Conservation (phyloP, 2,888 invertebrate genomes). For the Thysanoteuthis rhombus region DNA sequence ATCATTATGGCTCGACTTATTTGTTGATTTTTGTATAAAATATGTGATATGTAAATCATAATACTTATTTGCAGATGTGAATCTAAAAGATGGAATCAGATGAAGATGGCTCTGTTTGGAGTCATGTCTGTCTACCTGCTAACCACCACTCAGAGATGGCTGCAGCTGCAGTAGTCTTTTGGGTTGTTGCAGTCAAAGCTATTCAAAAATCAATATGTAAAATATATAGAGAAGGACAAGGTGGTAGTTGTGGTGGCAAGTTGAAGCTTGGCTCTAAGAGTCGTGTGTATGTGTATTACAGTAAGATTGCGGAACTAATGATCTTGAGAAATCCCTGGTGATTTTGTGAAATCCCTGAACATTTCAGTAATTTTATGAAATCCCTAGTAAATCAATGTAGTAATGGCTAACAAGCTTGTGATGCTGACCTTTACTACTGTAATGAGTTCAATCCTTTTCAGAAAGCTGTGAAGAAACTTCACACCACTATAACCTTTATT, state of each 20-base stretch:
- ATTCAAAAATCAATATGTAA: not conserved
- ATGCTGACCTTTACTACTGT: too few species aligned
- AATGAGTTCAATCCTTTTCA: too few species aligned
- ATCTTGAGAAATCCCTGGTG: too few species aligned
- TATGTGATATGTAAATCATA: too few species aligned
- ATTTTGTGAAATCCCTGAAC: too few species aligned
- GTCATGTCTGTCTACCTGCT: not conserved
- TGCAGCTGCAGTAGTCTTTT: slow-evolving; percentile 12
- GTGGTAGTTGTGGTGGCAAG: not conserved
- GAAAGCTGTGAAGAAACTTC: too few species aligned
- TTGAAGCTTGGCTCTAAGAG: not conserved
- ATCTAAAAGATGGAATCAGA: not conserved
- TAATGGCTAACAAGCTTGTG: too few species aligned
- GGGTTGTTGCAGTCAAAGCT: not conserved
- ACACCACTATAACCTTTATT: too few species aligned
- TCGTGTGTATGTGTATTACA: not conserved
- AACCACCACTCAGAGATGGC: not conserved
- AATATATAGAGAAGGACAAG: not conserved
- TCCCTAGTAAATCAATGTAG: too few species aligned
- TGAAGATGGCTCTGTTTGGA: not conserved
- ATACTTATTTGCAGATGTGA: not conserved
- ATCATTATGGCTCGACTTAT: too few species aligned
- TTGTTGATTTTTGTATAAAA: too few species aligned
- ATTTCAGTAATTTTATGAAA: too few species aligned
- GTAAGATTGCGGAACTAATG: not conserved